Conservation (phyloP, 2,113 vertebrate species). For the Garra rufa region DNA sequence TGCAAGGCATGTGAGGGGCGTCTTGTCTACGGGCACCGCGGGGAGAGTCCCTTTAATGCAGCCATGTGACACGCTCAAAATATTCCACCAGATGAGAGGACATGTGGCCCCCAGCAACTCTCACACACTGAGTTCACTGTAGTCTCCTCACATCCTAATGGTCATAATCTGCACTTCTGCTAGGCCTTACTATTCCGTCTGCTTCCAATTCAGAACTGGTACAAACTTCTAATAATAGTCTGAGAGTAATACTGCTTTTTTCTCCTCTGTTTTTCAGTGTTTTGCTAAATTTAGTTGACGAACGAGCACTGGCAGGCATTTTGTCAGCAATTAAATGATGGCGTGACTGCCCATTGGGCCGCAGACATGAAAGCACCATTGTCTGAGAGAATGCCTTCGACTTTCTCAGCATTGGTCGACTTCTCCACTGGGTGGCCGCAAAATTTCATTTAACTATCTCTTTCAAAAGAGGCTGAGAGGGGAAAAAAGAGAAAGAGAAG, state of each 20-base stretch:
- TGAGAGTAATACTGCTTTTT: constrained; percentile 47
- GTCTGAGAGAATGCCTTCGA: constrained; percentile 52
- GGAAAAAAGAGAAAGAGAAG: background rate
- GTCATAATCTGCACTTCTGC: constrained; percentile 46
- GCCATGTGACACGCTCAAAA: constrained; percentile 54
- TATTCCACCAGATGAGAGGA: constrained; percentile 40
- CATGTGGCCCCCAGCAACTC: constrained; percentile 26
- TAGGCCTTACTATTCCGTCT: constrained; percentile 34
- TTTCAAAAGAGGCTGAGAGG: constrained; percentile 26
- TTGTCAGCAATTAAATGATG: constrained; percentile 69
- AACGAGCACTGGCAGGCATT: constrained; percentile 65
- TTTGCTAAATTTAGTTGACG: constrained; percentile 67
- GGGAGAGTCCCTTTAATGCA: constrained; percentile 51
- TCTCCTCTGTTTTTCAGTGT: constrained; percentile 39
- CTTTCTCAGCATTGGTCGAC: constrained; percentile 27
- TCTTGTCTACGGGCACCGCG: constrained; percentile 9
- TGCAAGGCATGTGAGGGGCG: constrained; percentile 35
- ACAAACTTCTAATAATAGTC: constrained; percentile 71
- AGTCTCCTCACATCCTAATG: background rate
- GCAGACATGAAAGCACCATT: constrained; percentile 64
- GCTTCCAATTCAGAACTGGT: constrained; percentile 34
- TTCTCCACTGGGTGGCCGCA: constrained; percentile 37
- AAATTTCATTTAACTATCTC: constrained; percentile 56
- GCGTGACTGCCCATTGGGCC: constrained; percentile 62
- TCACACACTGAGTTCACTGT: constrained; percentile 29